These are phyloP conservation scores for Paramuricea clavata DNA, from an alignment of 92 coral and sea anemone genomes.

Conservation along the genomic window DNA sequence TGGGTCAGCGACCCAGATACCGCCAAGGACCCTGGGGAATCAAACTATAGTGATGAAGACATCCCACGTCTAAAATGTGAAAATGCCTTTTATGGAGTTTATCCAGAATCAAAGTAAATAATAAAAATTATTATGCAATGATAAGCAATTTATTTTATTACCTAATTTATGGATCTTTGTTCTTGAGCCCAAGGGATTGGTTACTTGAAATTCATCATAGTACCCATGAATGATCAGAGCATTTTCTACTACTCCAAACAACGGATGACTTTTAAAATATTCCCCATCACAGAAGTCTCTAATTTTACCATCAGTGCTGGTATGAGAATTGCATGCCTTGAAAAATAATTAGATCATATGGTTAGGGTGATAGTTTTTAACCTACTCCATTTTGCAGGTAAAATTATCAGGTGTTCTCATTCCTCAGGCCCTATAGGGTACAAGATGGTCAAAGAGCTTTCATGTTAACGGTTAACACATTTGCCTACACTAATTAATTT, in stretches of 20 bases:
- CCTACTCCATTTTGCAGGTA: neutral
- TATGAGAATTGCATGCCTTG: conserved; percentile 18
- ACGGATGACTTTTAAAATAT: conserved; percentile 9
- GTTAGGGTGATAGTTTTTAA: neutral
- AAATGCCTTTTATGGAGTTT: neutral
- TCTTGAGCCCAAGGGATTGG: conserved; percentile 14
- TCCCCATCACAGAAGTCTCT: conserved; percentile 43
- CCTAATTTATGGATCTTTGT: conserved; percentile 28
- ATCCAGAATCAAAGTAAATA: neutral
- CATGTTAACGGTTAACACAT: too few relatives aligned
- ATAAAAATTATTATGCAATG: too few relatives aligned
- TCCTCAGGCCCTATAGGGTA: too few relatives aligned
- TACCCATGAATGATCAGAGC: conserved; percentile 31
- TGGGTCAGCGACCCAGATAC: neutral
- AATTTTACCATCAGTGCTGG: conserved; percentile 24
- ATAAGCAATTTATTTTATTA: neutral
- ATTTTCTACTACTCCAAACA: conserved; percentile 31
- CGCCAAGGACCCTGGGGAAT: neutral
- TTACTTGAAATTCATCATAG: conserved; percentile 32
- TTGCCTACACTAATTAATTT: neutral
- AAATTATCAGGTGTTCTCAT: too few relatives aligned
- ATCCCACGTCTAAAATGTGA: neutral
- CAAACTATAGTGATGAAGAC: neutral
- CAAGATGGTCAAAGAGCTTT: neutral
- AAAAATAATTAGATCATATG: neutral